Evolutionary conservation across 2,888 invertebrate genomes (phyloP), one percentile per base, ranked within the genome.

Genomic region (Agrotis segetum): DNA sequence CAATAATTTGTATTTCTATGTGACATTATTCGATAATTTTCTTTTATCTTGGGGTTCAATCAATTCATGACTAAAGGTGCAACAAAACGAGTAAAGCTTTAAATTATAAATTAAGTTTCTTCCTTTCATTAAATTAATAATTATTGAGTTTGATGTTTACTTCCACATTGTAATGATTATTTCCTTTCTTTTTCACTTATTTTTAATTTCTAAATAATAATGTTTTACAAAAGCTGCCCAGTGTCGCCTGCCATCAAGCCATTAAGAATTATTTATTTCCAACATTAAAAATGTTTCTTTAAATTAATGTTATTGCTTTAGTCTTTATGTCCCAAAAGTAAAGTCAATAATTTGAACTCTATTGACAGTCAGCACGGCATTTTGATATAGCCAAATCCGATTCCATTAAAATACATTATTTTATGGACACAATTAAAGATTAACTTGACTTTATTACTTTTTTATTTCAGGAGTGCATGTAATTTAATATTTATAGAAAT

Each of bases 301-400:
- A 52, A 82, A 79, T 78, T 55, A 77, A 68, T 70, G 47, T 24
- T 61, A 78, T 63, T 79, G 64, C 55, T 82, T 61, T 4, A 40
- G 64, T 71, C 40, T 55, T 63, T 34, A 59, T 55, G 24, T 46
- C 11, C 53, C 14, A 40, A 65, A 63, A 14, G 14, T 17, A 24
- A 49, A 67, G 58, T 34, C 44, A 59, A 81, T 77, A 40, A 50
- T 65, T 67, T 60, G 1, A 52, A 29, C n/a, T 78, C 49, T 56
- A 79, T 67, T 62, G 64, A 46, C 55, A 49, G 55, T 60, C 24
- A 62, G 17, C 64, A 82, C 67, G 79, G 44, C 21, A 79, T 61
- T 24, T 29, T 62, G 13, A 19, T 44, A 17, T 29, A 34, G 21
- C 14, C 21, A n/a, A 66, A 68, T 29, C 46, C 1, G 7, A 49